phyloP scores from a whole-genome alignment of 2,888 invertebrate genomes.

The Venustoraphidia nigricollis region DNA sequence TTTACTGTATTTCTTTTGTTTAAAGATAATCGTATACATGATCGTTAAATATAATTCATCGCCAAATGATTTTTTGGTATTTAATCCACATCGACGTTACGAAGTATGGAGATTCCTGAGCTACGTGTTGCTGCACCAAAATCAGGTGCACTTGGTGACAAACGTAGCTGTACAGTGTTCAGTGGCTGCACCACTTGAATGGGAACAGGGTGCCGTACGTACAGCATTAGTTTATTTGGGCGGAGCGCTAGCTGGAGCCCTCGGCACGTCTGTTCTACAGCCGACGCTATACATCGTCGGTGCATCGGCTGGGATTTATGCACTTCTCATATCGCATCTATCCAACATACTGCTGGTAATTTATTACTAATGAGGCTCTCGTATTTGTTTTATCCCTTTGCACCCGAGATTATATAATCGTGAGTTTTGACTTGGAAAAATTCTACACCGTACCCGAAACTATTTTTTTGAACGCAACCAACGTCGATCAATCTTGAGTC shows the following conservation, averaged over 20 bases:
- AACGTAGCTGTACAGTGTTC: slow-evolving; percentile 54
- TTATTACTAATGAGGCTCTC: background rate
- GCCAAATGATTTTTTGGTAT: slow-evolving; percentile 27
- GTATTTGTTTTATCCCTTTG: too few species aligned
- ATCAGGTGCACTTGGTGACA: slow-evolving; percentile 56
- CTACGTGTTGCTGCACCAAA: slow-evolving; percentile 68
- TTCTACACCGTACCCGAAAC: too few species aligned
- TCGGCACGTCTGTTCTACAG: slow-evolving; percentile 60
- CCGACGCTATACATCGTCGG: slow-evolving; percentile 67
- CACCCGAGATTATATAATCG: too few species aligned
- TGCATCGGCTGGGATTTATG: slow-evolving; percentile 83
- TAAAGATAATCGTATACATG: slow-evolving; percentile 10
- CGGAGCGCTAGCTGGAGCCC: slow-evolving; percentile 60
- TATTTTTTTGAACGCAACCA: too few species aligned
- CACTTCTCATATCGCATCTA: slow-evolving; percentile 71
- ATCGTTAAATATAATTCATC: background rate
- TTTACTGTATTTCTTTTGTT: slow-evolving; percentile 1
- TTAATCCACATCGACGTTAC: slow-evolving; percentile 44
- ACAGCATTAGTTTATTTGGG: slow-evolving; percentile 54
- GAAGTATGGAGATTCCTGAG: slow-evolving; percentile 67
- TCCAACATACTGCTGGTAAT: slow-evolving; percentile 63
- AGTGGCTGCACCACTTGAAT: slow-evolving; percentile 40
- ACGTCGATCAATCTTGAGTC: too few species aligned
- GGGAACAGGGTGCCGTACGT: slow-evolving; percentile 60
- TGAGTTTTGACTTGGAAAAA: too few species aligned